Conservation (phyloP, 2,113 vertebrate genomes). For the Percopsis transmontana region DNA sequence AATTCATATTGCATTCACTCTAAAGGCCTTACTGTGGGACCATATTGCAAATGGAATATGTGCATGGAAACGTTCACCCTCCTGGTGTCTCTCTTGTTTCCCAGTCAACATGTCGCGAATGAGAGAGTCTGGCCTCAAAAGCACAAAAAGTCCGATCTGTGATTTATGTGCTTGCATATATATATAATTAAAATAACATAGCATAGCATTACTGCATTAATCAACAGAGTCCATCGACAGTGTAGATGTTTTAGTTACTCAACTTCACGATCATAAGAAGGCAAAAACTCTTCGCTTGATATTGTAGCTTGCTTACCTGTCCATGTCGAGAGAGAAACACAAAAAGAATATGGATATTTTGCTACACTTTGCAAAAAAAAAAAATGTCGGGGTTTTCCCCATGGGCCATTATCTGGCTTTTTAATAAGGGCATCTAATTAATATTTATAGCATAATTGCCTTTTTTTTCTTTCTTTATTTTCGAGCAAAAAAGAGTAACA, state of each 20-base stretch:
- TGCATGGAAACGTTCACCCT: background rate
- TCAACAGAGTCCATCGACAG: conserved; percentile 61
- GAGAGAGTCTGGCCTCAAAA: conserved; percentile 32
- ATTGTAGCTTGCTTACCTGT: conserved; percentile 42
- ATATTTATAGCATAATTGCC: conserved; percentile 95
- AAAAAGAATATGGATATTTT: conserved; percentile 55
- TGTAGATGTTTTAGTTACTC: conserved; percentile 57
- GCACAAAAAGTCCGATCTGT: conserved; percentile 44
- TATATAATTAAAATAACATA: conserved; percentile 69
- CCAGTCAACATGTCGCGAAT: conserved; percentile 18
- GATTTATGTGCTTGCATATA: conserved; percentile 70
- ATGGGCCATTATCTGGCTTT: conserved; percentile 86
- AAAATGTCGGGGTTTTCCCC: conserved; percentile 44
- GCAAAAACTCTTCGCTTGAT: conserved; percentile 31
- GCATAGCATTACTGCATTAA: conserved; percentile 71
- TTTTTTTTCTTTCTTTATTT: conserved; percentile 90
- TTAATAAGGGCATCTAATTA: conserved; percentile 96
- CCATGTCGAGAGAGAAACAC: conserved; percentile 21
- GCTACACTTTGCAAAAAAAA: conserved; percentile 50
- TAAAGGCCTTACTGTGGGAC: background rate
- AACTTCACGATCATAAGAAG: conserved; percentile 12
- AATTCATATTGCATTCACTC: too few species aligned
- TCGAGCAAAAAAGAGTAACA: conserved; percentile 88
- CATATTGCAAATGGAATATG: background rate
- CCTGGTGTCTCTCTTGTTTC: conserved; percentile 25